A percentile compares a stretch with the other conserved stretches of the same genome.
Evolutionary conservation across 2,113 vertebrate genomes (phyloP).

Genomic region (Rynchops niger): DNA sequence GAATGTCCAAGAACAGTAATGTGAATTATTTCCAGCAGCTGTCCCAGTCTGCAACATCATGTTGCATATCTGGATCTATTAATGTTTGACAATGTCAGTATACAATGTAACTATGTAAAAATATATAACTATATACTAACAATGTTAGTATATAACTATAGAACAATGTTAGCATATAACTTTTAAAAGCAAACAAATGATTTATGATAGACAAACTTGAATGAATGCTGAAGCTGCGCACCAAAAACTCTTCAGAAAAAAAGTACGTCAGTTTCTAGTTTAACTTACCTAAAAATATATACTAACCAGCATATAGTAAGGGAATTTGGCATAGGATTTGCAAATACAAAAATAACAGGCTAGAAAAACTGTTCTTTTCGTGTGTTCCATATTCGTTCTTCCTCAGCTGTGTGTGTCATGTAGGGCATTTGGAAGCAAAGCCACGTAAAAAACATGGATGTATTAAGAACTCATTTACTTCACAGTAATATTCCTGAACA

Average conservation of each 20-base stretch:
- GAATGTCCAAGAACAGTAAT: background rate
- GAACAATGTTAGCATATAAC: background rate
- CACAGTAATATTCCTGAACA: background rate
- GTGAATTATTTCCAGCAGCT: background rate
- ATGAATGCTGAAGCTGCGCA: background rate
- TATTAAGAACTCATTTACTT: background rate
- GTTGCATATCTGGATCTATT: background rate
- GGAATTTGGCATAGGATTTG: background rate
- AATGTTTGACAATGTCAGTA: background rate
- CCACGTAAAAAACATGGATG: background rate
- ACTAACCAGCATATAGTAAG: background rate
- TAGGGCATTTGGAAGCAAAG: background rate
- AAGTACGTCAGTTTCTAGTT: background rate
- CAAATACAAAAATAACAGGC: background rate
- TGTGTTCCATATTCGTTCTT: background rate
- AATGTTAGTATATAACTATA: background rate
- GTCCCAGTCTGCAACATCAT: background rate
- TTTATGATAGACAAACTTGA: background rate
- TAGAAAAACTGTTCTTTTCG: background rate
- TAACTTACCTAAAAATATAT: background rate
- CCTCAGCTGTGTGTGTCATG: background rate
- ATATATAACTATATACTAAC: background rate
- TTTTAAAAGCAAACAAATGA: background rate
- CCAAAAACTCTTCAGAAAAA: background rate
- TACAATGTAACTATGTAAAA: background rate